A percentile compares a stretch with the other conserved stretches of the same genome.
Conservation (phyloP, 2,888 invertebrate genomes). For the Tenthredo scrophulariae region DNA sequence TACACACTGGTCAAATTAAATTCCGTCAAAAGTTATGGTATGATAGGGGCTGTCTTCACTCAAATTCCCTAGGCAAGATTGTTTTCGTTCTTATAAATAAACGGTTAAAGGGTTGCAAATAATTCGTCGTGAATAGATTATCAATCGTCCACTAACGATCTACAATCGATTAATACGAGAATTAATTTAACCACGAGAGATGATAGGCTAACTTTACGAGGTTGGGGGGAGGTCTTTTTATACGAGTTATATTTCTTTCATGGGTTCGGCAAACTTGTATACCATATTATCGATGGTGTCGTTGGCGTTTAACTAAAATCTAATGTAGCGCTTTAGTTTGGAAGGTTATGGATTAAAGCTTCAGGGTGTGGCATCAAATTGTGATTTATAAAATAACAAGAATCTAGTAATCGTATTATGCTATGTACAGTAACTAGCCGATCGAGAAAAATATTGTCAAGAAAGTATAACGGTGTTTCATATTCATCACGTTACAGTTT, state of each 20-base stretch:
- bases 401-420: slow-evolving; percentile 44
- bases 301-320: slow-evolving; percentile 56
- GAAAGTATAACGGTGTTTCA: not conserved
- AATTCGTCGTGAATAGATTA: no score
- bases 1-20: no score
- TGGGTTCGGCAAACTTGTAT: not conserved
- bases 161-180: no score
- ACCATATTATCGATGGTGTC: slow-evolving; percentile 1
- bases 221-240: not conserved
- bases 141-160: no score
- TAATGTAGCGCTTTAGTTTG: slow-evolving; percentile 72
- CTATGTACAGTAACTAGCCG: slow-evolving; percentile 35
- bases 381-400: slow-evolving; percentile 62
- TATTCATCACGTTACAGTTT: slow-evolving; percentile 47
- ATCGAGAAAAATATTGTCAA: slow-evolving; percentile 47
- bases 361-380: slow-evolving; percentile 76
- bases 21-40: no score
- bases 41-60: no score
- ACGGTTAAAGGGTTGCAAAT: no score
- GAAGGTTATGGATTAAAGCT: slow-evolving; percentile 76
- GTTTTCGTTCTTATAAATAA: no score
- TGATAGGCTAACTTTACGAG: no score
- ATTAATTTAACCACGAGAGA: no score
- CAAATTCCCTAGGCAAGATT: no score
- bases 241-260: not conserved